phyloP scores from a whole-genome alignment of 2,888 invertebrate species.

The Pachydiplax longipennis region DNA sequence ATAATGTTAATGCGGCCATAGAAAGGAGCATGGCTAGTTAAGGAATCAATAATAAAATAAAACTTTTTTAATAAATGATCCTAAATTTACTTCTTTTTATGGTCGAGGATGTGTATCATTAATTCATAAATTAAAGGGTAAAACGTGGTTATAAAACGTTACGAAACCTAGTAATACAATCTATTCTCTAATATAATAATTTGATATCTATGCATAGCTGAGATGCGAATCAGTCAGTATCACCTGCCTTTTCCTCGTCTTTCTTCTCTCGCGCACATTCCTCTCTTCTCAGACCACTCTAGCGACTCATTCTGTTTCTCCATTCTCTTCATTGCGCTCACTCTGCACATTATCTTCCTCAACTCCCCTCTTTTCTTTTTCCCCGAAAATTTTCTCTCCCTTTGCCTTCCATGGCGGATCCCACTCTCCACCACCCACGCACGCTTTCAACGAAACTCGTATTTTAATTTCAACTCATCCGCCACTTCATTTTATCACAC shows the following conservation, averaged over 20 bases:
- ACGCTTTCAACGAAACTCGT: slow-evolving; percentile 39
- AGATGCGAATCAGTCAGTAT: too few relatives aligned
- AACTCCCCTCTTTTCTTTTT: background rate
- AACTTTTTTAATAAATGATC: too few relatives aligned
- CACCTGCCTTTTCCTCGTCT: background rate
- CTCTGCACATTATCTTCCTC: background rate
- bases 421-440: background rate
- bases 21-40: too few relatives aligned
- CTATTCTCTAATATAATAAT: too few relatives aligned
- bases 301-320: background rate
- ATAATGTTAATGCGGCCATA: too few relatives aligned
- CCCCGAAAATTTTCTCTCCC: background rate
- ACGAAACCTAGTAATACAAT: too few relatives aligned
- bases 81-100: too few relatives aligned
- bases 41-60: too few relatives aligned
- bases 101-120: too few relatives aligned
- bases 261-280: background rate
- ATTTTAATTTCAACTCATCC: slow-evolving; percentile 43
- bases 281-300: background rate
- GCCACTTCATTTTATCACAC: slow-evolving; percentile 37
- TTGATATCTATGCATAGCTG: too few relatives aligned
- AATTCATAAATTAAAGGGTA: too few relatives aligned
- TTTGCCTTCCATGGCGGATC: background rate
- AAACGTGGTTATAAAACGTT: too few relatives aligned
- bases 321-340: background rate